Base-by-base conservation (phyloP, 2,113 vertebrate species). In the Syngnathus typhle region DNA sequence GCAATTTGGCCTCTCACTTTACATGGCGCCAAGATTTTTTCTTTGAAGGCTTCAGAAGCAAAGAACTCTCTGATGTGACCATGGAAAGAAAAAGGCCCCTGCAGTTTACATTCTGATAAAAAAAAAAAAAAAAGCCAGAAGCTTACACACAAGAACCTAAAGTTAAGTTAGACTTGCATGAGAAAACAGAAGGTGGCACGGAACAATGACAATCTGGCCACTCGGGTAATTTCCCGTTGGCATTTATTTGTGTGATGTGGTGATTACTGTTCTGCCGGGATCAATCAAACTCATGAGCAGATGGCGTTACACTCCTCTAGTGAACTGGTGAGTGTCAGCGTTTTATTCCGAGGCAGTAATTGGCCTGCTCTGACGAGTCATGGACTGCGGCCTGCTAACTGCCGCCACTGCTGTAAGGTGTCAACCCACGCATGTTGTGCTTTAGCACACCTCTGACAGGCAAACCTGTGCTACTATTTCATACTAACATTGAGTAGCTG, bases 1-100 rank as follows among this genome's bases (percentile, higher is more conserved):
- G 18, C 79, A 83, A 81, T 87, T 84, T 85, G 85, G 80, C 80
- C 80, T 85, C 83, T 88, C 81, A 68, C 72, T 62, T 88, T 81
- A 79, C 79, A 81, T 82, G 75, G 76, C 75, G 79, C 83, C 83
- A 84, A 67, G 60, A 75, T 47, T 38, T 72, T 71, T 69, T 67
- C 79, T 88, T 89, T 89, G 87, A 89, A 83, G 86, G 77, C 86
- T 82, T 88, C 83, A 77, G 76, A 86, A 71, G 81, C 73, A 64
- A 64, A 43, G 68, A 43, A 39, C 47, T 63, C 80, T 88, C 80
- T 83, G 83, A 88, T 87, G 65, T 83, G 78, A 76, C 54, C 51
- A 77, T 21, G 73, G 65, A 72, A 81, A 78, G 73, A 69, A 76
- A 82, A 82, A 41, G 73, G 73, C 68, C 81, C 79, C 82, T 46